phyloP scores from a whole-genome alignment of 2,888 invertebrate species.

The Drosophila greeni region DNA sequence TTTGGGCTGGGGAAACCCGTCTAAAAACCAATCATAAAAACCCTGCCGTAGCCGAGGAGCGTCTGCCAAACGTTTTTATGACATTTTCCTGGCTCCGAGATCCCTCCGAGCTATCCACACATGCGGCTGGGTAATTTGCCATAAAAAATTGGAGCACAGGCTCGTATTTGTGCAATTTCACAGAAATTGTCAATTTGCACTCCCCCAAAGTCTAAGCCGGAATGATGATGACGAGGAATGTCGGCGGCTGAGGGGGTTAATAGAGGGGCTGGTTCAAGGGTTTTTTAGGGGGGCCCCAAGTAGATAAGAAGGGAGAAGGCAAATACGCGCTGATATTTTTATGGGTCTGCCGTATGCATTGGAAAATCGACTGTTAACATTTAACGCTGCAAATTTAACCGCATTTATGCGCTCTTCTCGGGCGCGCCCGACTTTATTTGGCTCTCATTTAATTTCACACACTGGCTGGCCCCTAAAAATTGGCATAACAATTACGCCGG shows the following conservation, averaged over 20 bases:
- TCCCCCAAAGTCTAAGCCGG: slow-evolving; percentile 68
- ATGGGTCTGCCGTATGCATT: slow-evolving; percentile 46
- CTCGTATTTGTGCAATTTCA: slow-evolving; percentile 71
- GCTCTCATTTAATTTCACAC: slow-evolving; percentile 68
- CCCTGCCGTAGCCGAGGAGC: slow-evolving; percentile 49
- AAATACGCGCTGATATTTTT: slow-evolving; percentile 71
- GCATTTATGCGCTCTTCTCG: slow-evolving; percentile 59
- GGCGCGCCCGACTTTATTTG: slow-evolving; percentile 57
- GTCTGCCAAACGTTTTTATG: slow-evolving; percentile 64
- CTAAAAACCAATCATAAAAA: slow-evolving; percentile 69
- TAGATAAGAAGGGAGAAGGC: slow-evolving; percentile 52
- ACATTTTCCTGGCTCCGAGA: slow-evolving; percentile 29
- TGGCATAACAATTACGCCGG: slow-evolving; percentile 70
- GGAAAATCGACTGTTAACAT: slow-evolving; percentile 71
- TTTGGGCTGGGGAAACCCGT: slow-evolving; percentile 19
- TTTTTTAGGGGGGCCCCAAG: slow-evolving; percentile 6
- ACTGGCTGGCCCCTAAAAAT: slow-evolving; percentile 57
- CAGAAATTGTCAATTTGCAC: slow-evolving; percentile 72
- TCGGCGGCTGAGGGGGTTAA: slow-evolving; percentile 3
- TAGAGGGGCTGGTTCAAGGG: slow-evolving; percentile 15
- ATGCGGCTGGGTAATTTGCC: slow-evolving; percentile 70
- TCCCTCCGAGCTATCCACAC: slow-evolving; percentile 27
- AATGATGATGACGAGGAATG: slow-evolving; percentile 49
- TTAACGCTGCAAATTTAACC: slow-evolving; percentile 68
- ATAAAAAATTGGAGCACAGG: slow-evolving; percentile 68